Evolutionary conservation across 2,888 invertebrate species (phyloP).

Genomic region (Tetragonisca angustula): DNA sequence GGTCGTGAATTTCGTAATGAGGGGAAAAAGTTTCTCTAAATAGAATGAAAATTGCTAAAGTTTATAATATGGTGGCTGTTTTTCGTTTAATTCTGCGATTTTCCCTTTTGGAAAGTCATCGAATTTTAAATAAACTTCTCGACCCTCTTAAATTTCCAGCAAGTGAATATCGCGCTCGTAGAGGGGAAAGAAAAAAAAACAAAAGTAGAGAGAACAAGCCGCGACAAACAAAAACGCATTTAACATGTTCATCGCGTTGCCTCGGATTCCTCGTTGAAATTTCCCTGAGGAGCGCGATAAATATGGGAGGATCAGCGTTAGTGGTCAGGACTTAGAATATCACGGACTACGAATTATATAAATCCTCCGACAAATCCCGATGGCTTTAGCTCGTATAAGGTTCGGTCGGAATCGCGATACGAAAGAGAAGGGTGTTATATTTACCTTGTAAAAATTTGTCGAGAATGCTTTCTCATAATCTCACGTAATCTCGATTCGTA

Average conservation of each 20-base stretch:
- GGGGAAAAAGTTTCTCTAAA: neutral
- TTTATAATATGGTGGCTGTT: no score
- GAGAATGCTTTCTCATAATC: no score
- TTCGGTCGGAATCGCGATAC: neutral
- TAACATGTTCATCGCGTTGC: neutral
- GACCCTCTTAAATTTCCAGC: neutral
- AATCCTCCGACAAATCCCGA: slow-evolving; percentile 61
- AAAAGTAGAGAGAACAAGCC: no score
- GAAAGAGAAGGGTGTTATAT: neutral
- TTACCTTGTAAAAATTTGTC: neutral
- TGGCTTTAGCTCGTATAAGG: slow-evolving; percentile 32
- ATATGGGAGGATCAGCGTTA: slow-evolving; percentile 67
- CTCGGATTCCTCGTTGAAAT: slow-evolving; percentile 28
- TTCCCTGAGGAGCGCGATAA: slow-evolving; percentile 42
- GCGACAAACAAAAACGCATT: neutral
- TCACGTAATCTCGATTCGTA: no score
- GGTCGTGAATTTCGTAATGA: neutral
- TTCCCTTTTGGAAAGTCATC: no score
- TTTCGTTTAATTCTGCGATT: neutral
- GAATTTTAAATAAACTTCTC: neutral
- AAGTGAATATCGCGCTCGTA: neutral
- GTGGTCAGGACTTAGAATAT: slow-evolving; percentile 34
- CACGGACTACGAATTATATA: slow-evolving; percentile 61
- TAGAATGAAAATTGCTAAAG: neutral
- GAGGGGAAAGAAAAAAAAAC: neutral